A percentile compares a stretch with the other conserved stretches of the same genome.
Evolutionary conservation across 1,140 invertebrate species (phyloP).

Genomic region (Hyposmocoma kahamanoa): DNA sequence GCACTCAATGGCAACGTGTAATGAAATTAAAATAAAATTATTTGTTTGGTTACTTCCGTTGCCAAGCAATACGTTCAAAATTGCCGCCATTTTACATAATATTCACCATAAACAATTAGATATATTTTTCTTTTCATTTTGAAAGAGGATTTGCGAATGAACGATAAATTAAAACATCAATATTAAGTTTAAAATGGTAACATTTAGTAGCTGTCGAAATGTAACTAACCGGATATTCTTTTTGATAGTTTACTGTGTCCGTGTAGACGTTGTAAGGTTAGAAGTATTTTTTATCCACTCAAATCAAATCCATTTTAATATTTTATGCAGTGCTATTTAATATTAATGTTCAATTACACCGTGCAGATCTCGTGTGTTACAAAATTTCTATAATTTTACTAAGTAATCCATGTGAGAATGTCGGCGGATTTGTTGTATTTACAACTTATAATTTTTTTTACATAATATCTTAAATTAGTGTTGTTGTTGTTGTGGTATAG

Average conservation of each 20-base stretch:
- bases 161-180: background rate
- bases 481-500: background rate
- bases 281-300: constrained; percentile 40
- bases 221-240: constrained; percentile 26
- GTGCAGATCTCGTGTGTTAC: background rate
- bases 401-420: too few species aligned
- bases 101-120: background rate
- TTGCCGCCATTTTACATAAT: background rate
- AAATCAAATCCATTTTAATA: constrained; percentile 23
- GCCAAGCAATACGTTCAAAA: constrained; percentile 9
- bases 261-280: constrained; percentile 62
- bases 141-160: background rate
- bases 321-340: background rate
- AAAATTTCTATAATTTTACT: background rate
- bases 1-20: too few species aligned
- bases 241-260: constrained; percentile 44
- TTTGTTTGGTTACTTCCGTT: constrained; percentile 6
- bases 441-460: too few species aligned
- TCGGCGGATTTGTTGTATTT: background rate
- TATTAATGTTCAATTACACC: background rate
- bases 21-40: background rate
- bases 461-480: background rate
- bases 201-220: background rate
- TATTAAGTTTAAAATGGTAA: background rate
- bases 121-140: background rate